A percentile compares a stretch with the other conserved stretches of the same genome.
These are phyloP conservation scores for Apogon hyalosoma DNA, from an alignment of 2,797 vertebrate genomes.

Conservation along the genomic window DNA sequence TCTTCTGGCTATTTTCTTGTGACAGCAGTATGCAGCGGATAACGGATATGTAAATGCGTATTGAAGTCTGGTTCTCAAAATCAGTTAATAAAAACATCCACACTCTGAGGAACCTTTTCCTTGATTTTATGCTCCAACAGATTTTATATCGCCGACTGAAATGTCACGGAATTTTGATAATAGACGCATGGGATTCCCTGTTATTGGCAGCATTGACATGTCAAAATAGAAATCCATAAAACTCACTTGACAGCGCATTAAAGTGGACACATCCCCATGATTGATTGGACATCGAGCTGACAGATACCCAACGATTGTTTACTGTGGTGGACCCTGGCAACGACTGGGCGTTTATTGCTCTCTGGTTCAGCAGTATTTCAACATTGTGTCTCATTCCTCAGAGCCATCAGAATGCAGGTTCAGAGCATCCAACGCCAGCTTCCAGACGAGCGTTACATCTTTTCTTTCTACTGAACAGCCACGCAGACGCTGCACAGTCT, in stretches of 20 bases:
- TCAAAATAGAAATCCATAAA: conserved; percentile 80
- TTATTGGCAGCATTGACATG: conserved; percentile 73
- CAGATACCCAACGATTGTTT: conserved; percentile 79
- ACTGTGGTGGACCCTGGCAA: conserved; percentile 76
- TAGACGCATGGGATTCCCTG: conserved; percentile 57
- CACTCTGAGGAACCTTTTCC: conserved; percentile 20
- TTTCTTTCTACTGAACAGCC: conserved; percentile 38
- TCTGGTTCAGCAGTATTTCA: conserved; percentile 82
- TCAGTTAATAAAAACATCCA: conserved; percentile 24
- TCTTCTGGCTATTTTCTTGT: not conserved
- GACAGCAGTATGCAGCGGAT: not conserved
- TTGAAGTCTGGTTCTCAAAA: conserved; percentile 15
- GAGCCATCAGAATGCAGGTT: conserved; percentile 59
- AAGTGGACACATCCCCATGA: conserved; percentile 76
- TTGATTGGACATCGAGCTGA: conserved; percentile 79
- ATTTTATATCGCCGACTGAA: conserved; percentile 54
- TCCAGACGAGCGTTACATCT: conserved; percentile 32
- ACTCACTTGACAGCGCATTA: conserved; percentile 79
- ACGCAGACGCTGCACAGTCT: conserved; percentile 10
- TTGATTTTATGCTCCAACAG: conserved; percentile 33
- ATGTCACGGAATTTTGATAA: conserved; percentile 69
- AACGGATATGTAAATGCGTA: too few relatives aligned
- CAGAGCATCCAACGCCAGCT: conserved; percentile 42
- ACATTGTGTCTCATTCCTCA: conserved; percentile 72
- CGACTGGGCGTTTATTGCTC: conserved; percentile 81